A percentile compares a stretch with the other conserved stretches of the same genome.
Conservation (phyloP, 1,140 invertebrate species). For the Uloborus diversus region DNA sequence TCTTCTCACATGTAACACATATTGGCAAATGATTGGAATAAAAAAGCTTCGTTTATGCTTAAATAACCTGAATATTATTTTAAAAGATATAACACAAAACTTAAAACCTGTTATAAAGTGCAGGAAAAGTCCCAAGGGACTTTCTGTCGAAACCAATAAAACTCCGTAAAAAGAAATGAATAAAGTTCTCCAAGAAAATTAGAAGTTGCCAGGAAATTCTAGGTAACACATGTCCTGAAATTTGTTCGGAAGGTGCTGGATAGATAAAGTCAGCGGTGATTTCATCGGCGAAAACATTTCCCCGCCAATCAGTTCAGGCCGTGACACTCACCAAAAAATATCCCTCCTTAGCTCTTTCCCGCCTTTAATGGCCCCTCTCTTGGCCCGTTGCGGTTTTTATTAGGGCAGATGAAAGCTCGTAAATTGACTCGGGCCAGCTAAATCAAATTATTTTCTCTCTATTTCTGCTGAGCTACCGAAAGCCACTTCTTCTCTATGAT, state of each 20-base stretch:
- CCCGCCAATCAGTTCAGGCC: constrained; percentile 48
- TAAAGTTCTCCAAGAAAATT: constrained; percentile 47
- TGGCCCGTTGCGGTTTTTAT: constrained; percentile 54
- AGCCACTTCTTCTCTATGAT: constrained; percentile 4
- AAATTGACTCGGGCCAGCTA: constrained; percentile 48
- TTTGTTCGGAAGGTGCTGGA: constrained; percentile 12
- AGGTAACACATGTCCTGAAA: constrained; percentile 48
- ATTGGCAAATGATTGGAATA: no score
- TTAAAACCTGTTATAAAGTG: no score
- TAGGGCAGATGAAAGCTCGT: constrained; percentile 39
- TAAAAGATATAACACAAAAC: no score
- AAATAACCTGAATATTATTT: no score
- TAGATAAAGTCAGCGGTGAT: constrained; percentile 36
- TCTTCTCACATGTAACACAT: no score
- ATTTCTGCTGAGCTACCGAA: constrained; percentile 4
- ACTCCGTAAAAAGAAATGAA: no score
- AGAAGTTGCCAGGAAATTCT: constrained; percentile 31
- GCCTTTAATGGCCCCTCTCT: constrained; percentile 51
- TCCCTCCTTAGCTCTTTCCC: constrained; percentile 13
- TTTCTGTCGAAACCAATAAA: neutral
- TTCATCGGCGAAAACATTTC: constrained; percentile 12
- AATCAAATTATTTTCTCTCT: constrained; percentile 51
- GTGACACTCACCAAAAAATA: constrained; percentile 28
- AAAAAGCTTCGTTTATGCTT: no score
- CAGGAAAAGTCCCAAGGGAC: no score